Evolutionary conservation across 1,140 invertebrate species (phyloP).

Genomic region (Zaprionus tsacasi): DNA sequence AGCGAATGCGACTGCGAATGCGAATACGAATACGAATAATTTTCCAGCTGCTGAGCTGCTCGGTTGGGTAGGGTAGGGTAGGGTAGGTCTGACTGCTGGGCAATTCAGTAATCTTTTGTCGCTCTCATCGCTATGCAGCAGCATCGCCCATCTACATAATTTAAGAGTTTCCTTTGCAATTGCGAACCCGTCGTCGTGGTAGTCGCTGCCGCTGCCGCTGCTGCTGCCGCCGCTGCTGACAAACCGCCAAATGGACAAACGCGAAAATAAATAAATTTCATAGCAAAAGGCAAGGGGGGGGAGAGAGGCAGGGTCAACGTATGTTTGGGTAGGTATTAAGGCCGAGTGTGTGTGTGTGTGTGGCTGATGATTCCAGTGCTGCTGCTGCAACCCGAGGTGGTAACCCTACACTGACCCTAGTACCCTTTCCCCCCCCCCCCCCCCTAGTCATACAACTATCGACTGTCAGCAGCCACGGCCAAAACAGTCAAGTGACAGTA

Average conservation of each 20-base stretch:
- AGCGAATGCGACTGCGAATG: background rate
- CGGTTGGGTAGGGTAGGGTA: background rate
- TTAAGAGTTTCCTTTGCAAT: slow-evolving; percentile 33
- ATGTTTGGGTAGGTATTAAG: background rate
- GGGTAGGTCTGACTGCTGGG: background rate
- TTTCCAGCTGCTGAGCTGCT: slow-evolving; percentile 4
- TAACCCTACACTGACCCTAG: too few relatives aligned
- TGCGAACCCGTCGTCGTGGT: background rate
- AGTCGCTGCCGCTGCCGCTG: background rate
- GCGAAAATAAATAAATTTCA: slow-evolving; percentile 53
- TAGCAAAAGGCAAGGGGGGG: slow-evolving; percentile 5
- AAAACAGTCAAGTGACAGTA: slow-evolving; percentile 67
- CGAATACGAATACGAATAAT: slow-evolving; percentile 15
- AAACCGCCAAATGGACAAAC: slow-evolving; percentile 33
- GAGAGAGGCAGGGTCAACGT: background rate
- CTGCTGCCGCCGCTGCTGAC: slow-evolving; percentile 13
- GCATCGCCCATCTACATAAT: slow-evolving; percentile 33
- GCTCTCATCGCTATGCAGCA: slow-evolving; percentile 38
- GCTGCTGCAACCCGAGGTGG: too few relatives aligned
- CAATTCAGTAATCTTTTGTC: slow-evolving; percentile 38
- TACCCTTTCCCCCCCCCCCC: too few relatives aligned
- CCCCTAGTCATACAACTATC: background rate
- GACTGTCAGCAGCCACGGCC: slow-evolving; percentile 41
- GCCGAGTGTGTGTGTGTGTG: too few relatives aligned
- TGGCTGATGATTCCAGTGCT: too few relatives aligned